Percentiles rank a stretch among this genome's conserved stretches.
Conservation (phyloP, 2,888 invertebrate genomes). For the Drosophila fulvimacula region DNA sequence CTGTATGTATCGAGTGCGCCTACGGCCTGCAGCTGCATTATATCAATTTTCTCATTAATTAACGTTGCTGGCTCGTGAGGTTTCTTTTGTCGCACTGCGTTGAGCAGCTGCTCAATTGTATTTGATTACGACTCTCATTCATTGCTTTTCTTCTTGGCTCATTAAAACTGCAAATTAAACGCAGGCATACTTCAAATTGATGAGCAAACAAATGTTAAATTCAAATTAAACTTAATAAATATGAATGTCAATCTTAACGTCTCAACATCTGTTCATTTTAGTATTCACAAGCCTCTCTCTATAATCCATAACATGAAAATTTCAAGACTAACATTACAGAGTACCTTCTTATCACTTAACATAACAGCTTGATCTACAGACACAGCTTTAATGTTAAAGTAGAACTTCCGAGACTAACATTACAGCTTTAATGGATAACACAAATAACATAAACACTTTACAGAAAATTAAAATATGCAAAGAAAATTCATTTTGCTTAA, state of each 20-base stretch:
- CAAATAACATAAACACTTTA: too few relatives aligned
- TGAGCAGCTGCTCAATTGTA: conserved; percentile 57
- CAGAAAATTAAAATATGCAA: neutral
- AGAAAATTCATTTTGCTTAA: neutral
- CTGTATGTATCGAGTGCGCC: neutral
- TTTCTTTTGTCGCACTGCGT: conserved; percentile 44
- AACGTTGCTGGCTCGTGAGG: conserved; percentile 52
- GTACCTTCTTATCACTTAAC: too few relatives aligned
- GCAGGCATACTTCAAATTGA: conserved; percentile 43
- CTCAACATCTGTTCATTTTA: too few relatives aligned
- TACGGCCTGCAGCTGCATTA: conserved; percentile 27
- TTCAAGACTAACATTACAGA: too few relatives aligned
- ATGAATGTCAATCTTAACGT: too few relatives aligned
- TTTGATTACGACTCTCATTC: conserved; percentile 49
- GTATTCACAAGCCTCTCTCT: too few relatives aligned
- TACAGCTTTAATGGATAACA: too few relatives aligned
- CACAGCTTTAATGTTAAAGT: too few relatives aligned
- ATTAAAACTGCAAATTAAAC: conserved; percentile 63
- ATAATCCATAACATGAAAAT: too few relatives aligned
- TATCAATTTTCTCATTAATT: conserved; percentile 75
- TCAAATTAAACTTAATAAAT: conserved; percentile 1
- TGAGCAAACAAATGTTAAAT: conserved; percentile 16
- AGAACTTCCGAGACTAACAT: too few relatives aligned
- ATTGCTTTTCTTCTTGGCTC: conserved; percentile 51
- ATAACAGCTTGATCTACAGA: too few relatives aligned